Evolutionary conservation across 2,888 invertebrate species (phyloP).

Genomic region (Sepioteuthis lessoniana): DNA sequence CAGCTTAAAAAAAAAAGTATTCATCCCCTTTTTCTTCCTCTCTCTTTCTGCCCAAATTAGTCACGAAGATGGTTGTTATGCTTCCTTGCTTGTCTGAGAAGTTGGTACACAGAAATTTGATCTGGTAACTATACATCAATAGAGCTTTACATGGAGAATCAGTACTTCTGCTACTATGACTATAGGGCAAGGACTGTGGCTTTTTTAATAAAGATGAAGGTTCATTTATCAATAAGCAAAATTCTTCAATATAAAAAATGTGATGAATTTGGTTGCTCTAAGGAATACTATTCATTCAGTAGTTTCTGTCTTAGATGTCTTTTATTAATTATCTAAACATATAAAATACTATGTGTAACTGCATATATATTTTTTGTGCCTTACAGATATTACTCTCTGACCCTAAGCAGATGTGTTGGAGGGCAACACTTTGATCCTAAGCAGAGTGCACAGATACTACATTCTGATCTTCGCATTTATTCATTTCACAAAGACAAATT

Average conservation of each 20-base stretch:
- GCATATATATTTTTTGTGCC: too few species aligned
- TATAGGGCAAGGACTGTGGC: neutral
- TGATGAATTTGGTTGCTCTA: too few species aligned
- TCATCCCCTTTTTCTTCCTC: neutral
- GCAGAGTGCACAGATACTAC: too few species aligned
- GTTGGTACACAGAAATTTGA: neutral
- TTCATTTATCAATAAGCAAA: neutral
- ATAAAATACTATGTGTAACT: too few species aligned
- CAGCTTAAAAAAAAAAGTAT: neutral
- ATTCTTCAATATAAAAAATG: neutral
- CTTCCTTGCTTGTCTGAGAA: neutral
- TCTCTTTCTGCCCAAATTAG: neutral
- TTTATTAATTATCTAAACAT: too few species aligned
- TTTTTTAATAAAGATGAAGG: neutral
- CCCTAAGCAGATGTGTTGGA: too few species aligned
- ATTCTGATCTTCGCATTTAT: too few species aligned
- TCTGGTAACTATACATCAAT: neutral
- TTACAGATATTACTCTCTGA: too few species aligned
- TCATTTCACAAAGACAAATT: too few species aligned
- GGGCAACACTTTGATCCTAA: too few species aligned
- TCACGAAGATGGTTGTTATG: neutral
- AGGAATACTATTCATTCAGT: too few species aligned
- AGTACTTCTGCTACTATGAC: neutral
- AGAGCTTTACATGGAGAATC: neutral
- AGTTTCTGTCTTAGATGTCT: too few species aligned